Evolutionary conservation across 2,888 invertebrate species (phyloP).

Genomic region (Mesochorus sp.): DNA sequence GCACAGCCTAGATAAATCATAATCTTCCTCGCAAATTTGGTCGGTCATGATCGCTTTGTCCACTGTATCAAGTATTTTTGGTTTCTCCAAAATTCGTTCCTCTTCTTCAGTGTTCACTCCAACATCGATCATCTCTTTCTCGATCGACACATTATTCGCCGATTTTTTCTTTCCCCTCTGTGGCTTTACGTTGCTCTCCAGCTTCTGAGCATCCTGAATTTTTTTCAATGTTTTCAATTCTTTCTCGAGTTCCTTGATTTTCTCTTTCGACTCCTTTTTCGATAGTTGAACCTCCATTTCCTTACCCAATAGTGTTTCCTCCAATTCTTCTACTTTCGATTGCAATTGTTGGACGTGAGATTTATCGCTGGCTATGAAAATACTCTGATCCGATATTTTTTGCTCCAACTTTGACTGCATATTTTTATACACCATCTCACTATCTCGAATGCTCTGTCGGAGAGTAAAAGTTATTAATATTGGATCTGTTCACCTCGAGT

Average conservation of each 20-base stretch:
- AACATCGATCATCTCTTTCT: slow-evolving; percentile 44
- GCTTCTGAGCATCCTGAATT: slow-evolving; percentile 47
- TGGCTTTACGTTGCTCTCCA: slow-evolving; percentile 27
- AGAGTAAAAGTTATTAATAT: slow-evolving; percentile 1
- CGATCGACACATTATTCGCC: background rate
- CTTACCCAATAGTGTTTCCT: slow-evolving; percentile 61
- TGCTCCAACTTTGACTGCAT: slow-evolving; percentile 47
- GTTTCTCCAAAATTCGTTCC: slow-evolving; percentile 16
- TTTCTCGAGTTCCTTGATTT: slow-evolving; percentile 66
- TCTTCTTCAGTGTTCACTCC: slow-evolving; percentile 50
- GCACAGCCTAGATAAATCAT: slow-evolving; percentile 72
- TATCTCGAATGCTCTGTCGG: slow-evolving; percentile 66
- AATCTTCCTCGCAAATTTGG: slow-evolving; percentile 63
- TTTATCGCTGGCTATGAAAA: slow-evolving; percentile 69
- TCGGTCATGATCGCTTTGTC: slow-evolving; percentile 66
- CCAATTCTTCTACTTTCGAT: slow-evolving; percentile 70
- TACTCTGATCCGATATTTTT: slow-evolving; percentile 59
- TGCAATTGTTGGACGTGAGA: slow-evolving; percentile 70
- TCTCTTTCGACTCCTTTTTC: slow-evolving; percentile 33
- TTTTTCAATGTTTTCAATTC: slow-evolving; percentile 64
- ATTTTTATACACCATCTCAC: too few relatives aligned
- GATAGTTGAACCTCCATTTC: slow-evolving; percentile 51
- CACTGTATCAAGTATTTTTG: background rate
- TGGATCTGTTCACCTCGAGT: background rate
- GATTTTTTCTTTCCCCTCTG: slow-evolving; percentile 51